These are phyloP conservation scores for Eledone cirrhosa DNA, from an alignment of 2,888 invertebrate genomes.

Conservation along the genomic window DNA sequence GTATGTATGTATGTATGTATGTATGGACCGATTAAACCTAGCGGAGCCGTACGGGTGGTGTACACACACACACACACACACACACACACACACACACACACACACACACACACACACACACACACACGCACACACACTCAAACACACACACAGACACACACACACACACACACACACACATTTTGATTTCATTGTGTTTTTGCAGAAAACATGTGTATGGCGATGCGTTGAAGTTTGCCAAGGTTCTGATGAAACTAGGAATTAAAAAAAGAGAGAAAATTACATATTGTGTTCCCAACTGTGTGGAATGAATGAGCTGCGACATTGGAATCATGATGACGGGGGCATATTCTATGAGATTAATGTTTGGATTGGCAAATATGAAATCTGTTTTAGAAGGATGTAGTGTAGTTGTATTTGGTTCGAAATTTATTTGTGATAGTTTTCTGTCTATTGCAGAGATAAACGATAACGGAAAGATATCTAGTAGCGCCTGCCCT, in stretches of 20 bases:
- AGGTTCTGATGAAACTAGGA: neutral
- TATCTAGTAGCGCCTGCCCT: neutral
- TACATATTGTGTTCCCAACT: neutral
- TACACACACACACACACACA: no score
- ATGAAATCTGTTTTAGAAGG: neutral
- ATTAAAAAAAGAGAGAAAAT: neutral
- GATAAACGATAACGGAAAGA: neutral
- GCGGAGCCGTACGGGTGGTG: no score
- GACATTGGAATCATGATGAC: neutral
- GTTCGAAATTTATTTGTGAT: neutral
- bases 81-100: no score
- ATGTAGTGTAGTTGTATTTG: neutral
- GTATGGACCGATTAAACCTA: no score
- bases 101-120: no score
- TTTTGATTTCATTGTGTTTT: neutral
- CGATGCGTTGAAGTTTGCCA: neutral
- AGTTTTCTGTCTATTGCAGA: neutral
- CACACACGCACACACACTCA: no score
- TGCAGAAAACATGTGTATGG: neutral
- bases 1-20: no score
- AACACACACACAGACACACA: no score
- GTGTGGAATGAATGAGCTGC: neutral
- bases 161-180: no score
- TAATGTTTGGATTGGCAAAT: neutral
- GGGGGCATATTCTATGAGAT: neutral